phyloP scores from a whole-genome alignment of 2,797 vertebrate species.

The Anisognathus igniventris region DNA sequence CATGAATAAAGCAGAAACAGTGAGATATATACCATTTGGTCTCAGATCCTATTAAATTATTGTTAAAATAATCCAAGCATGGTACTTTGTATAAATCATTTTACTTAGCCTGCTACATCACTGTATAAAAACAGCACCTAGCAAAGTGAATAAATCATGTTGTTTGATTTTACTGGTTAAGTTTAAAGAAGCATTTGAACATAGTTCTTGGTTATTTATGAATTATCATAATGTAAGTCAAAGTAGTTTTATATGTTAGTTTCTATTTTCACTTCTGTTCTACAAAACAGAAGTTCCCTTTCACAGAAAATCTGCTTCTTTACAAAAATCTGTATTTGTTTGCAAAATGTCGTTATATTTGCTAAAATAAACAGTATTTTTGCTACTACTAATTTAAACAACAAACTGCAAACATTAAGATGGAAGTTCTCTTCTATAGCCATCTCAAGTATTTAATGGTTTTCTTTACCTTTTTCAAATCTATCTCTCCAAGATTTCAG shows the following conservation, averaged over 20 bases:
- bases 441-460: not conserved
- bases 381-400: constrained; percentile 39
- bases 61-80: not conserved
- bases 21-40: constrained; percentile 1
- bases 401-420: not conserved
- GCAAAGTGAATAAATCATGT: not conserved
- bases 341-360: not conserved
- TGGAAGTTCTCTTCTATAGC: not conserved
- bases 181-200: constrained; percentile 6
- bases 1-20: constrained; percentile 5
- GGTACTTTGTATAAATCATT: not conserved
- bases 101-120: not conserved
- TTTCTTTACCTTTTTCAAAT: not conserved
- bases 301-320: not conserved
- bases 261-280: not conserved
- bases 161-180: constrained; percentile 3
- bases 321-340: not conserved
- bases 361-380: constrained; percentile 49
- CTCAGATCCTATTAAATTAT: constrained; percentile 17
- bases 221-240: not conserved
- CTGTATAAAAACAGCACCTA: not conserved
- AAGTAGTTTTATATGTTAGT: not conserved
- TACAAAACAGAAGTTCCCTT: not conserved
- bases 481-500: not conserved
- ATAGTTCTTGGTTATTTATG: not conserved